Evolutionary conservation across 92 coral and sea anemone species (phyloP).

Genomic region (Heliopora coerulea): DNA sequence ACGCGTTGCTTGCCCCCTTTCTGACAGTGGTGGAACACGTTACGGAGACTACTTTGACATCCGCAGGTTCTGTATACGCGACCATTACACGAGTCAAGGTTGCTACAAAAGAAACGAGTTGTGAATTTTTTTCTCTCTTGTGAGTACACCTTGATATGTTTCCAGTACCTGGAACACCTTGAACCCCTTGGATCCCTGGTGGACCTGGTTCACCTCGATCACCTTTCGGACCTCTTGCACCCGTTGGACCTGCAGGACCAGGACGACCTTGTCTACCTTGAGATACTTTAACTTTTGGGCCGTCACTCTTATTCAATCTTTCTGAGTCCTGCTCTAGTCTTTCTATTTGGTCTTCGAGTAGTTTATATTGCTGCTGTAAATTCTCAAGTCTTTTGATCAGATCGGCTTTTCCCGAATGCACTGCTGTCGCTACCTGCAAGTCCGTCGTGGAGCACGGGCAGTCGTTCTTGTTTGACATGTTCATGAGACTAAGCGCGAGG

Average conservation of each 20-base stretch:
- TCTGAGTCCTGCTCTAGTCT: slow-evolving; percentile 2
- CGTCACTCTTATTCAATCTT: slow-evolving; percentile 30
- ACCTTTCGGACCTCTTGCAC: slow-evolving; percentile 6
- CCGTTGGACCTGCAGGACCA: slow-evolving; percentile 12
- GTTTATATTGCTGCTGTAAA: slow-evolving; percentile 6
- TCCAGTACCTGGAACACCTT: slow-evolving; percentile 19
- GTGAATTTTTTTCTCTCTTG: not conserved
- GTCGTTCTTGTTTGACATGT: slow-evolving; percentile 13
- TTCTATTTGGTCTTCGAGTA: slow-evolving; percentile 15
- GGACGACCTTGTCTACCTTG: not conserved
- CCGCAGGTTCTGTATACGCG: not conserved
- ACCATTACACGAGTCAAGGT: not conserved
- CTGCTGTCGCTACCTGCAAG: slow-evolving; percentile 14
- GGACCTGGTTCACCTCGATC: not conserved
- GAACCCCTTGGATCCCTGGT: slow-evolving; percentile 33
- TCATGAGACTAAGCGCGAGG: slow-evolving; percentile 12
- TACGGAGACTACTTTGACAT: slow-evolving; percentile 16
- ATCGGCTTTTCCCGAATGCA: not conserved
- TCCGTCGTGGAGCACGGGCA: slow-evolving; percentile 11
- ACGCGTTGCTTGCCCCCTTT: slow-evolving; percentile 5
- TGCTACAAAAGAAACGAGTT: not conserved
- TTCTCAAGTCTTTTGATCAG: not conserved
- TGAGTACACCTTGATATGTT: slow-evolving; percentile 19
- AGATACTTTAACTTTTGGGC: not conserved
- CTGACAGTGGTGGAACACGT: not conserved